Evolutionary conservation across 23 tunicate species (phyloP), one percentile per base, ranked within the genome.

Genomic region (Halocynthia aurantium): DNA sequence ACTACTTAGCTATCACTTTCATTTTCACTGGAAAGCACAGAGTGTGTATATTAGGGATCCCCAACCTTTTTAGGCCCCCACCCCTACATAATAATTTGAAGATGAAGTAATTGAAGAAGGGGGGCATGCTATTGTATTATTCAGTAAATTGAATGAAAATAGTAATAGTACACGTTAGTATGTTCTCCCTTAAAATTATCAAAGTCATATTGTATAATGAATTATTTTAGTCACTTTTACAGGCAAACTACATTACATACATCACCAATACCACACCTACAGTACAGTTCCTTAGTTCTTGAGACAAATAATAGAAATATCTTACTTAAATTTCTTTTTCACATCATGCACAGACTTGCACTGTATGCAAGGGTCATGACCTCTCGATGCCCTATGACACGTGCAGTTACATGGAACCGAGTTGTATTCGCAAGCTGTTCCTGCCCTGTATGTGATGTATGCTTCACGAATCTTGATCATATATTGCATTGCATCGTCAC

Each of bases 321-420:
- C 87, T 65, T 77, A 90, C 97, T 90, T 85, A 76, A 90, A 90
- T n/a, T 57, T 77, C 77, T 90, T 90, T 53, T 77, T 81, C 54
- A 72, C 49, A 65, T 85, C 97, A 62, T 90, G 97, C 7, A 90
- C 89, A 8, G 85, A 89, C 63, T 90, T 90, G 86, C 96, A 90
- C 15, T 84, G 85, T 5, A 76, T 71, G 78, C 96, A 90, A 7
- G 75, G 73, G 9, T 89, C 95, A 12, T 64, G 40, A 6, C 62
- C 18, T 15, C 71, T 66, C 61, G 82, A 62, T 22, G 70, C 74
- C 20, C 73, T 80, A 54, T 90, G 96, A 57, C 96, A 90, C 10
- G 62, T 22, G 70, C 96, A 90, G 19, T 90, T 77, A 70, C 96
- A 90, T 10, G 96, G 96, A 7, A 90, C 96, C 12, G 6, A 15